A percentile compares a stretch with the other conserved stretches of the same genome.
phyloP scores from a whole-genome alignment of 2,888 invertebrate genomes.

The Lithophane semibrunnea region DNA sequence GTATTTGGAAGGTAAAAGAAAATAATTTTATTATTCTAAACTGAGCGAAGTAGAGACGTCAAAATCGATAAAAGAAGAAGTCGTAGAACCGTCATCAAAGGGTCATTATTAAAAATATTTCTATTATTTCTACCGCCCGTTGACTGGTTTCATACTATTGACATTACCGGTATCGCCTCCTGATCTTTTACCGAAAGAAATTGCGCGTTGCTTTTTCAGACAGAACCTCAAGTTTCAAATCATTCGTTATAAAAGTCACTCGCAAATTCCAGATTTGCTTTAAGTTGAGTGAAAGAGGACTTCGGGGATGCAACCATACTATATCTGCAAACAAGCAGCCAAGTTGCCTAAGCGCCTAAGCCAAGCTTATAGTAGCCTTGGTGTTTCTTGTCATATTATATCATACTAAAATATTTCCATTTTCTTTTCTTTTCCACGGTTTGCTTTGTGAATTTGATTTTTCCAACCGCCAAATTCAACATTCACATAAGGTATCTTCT shows the following conservation, averaged over 20 bases:
- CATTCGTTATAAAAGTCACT: not conserved
- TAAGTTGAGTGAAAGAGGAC: not conserved
- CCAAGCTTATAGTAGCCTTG: not conserved
- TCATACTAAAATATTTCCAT: not conserved
- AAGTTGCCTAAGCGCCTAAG: not conserved
- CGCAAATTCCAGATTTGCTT: not conserved
- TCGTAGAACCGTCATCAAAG: conserved; percentile 48
- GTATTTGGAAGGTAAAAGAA: conserved; percentile 4
- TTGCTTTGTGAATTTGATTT: not conserved
- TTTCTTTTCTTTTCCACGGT: not conserved
- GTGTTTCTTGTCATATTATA: not conserved
- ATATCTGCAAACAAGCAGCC: not conserved
- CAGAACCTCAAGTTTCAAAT: conserved; percentile 22
- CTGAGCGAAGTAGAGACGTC: not conserved
- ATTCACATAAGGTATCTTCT: conserved; percentile 1
- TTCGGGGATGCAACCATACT: not conserved
- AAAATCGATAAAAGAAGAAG: conserved; percentile 28
- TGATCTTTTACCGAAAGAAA: conserved; percentile 66
- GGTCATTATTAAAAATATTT: conserved; percentile 61
- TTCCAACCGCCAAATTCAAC: not conserved
- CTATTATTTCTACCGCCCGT: conserved; percentile 68
- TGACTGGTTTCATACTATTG: conserved; percentile 64
- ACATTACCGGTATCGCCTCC: conserved; percentile 66
- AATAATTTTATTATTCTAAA: not conserved
- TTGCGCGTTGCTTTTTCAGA: conserved; percentile 69